Evolutionary conservation across 2,113 vertebrate genomes (phyloP).

Genomic region (Cyphomyrus plagiostoma): DNA sequence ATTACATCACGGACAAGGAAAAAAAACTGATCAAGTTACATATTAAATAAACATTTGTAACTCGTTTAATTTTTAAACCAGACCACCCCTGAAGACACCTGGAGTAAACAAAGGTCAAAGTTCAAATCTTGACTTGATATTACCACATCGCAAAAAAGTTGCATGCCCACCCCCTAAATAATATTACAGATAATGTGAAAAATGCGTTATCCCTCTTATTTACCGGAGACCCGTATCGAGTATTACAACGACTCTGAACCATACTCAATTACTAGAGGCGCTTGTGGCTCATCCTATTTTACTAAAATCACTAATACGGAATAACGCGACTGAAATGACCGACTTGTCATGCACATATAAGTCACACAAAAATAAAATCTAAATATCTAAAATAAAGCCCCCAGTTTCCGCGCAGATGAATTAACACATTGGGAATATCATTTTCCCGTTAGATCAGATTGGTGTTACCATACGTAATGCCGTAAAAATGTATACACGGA

Average conservation of each 20-base stretch:
- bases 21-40: not conserved
- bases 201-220: not conserved
- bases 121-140: not conserved
- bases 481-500: not conserved
- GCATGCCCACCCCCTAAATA: not conserved
- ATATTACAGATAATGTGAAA: not conserved
- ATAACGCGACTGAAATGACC: not conserved
- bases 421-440: not conserved
- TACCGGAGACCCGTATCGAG: not conserved
- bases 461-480: not conserved
- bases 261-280: not conserved
- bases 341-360: not conserved
- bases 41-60: constrained; percentile 1
- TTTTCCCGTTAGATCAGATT: not conserved
- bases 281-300: not conserved
- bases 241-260: not conserved
- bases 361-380: not conserved
- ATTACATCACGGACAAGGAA: not conserved
- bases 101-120: not conserved
- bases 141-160: not conserved
- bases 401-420: not conserved
- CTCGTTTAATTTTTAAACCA: not conserved
- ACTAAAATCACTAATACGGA: not conserved
- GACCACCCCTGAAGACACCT: not conserved
- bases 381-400: not conserved